Evolutionary conservation across 2,113 vertebrate species (phyloP).

Genomic region (Amblyornis subalaris): DNA sequence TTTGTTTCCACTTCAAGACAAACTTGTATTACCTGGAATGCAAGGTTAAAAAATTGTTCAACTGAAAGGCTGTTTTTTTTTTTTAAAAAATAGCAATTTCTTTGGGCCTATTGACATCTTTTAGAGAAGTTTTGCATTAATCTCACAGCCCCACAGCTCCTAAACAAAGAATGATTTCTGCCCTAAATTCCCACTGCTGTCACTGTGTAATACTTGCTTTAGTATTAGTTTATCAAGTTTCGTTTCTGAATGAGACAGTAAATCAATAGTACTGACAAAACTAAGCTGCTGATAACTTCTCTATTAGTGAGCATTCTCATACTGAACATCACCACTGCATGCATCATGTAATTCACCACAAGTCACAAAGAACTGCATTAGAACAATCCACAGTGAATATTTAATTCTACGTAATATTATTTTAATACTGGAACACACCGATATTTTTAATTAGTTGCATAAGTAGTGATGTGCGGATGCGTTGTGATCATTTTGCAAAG

Average conservation of each 20-base stretch:
- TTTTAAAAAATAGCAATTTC: neutral
- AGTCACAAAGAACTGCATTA: neutral
- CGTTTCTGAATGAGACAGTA: conserved; percentile 29
- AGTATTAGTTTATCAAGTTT: neutral
- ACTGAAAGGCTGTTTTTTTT: neutral
- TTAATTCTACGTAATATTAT: neutral
- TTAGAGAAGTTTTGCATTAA: neutral
- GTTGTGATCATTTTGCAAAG: neutral
- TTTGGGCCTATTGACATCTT: neutral
- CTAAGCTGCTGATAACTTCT: neutral
- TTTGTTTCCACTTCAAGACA: neutral
- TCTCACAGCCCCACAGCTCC: neutral
- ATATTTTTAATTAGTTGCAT: neutral
- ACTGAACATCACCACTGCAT: neutral
- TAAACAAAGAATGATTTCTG: neutral
- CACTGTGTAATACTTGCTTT: neutral
- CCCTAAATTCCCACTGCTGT: neutral
- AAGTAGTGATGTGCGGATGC: rapidly evolving
- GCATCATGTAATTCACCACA: neutral
- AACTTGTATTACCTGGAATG: neutral
- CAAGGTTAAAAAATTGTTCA: neutral
- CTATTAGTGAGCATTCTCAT: neutral
- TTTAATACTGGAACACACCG: neutral
- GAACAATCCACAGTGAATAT: neutral
- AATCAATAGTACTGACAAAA: conserved; percentile 50